Conservation (phyloP, 2,113 vertebrate species). For the Todiramphus chloris region DNA sequence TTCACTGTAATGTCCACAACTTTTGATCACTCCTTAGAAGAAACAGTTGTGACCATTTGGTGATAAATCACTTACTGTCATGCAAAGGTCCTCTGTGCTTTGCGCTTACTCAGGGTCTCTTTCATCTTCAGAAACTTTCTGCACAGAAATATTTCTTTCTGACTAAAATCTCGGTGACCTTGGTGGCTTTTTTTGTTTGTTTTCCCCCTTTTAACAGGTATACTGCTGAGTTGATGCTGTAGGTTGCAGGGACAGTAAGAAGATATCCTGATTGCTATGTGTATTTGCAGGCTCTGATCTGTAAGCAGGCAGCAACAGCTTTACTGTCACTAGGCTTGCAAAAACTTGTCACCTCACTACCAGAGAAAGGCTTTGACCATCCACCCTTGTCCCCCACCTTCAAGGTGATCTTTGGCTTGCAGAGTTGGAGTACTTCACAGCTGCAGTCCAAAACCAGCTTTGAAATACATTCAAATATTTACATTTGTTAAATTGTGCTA, state of each 20-base stretch:
- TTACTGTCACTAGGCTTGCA: conserved; percentile 61
- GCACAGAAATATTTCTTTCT: conserved; percentile 61
- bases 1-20: neutral
- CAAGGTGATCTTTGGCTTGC: conserved; percentile 50
- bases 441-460: neutral
- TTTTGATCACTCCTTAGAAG: neutral
- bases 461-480: neutral
- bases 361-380: conserved; percentile 17
- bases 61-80: conserved; percentile 46
- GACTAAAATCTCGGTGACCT: conserved; percentile 15
- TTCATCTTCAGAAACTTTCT: conserved; percentile 65
- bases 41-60: neutral
- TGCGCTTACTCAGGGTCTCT: conserved; percentile 42
- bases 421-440: conserved; percentile 22
- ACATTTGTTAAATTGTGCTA: neutral
- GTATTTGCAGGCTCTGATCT: conserved; percentile 48
- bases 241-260: conserved; percentile 3
- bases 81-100: conserved; percentile 36
- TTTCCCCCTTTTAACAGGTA: neutral
- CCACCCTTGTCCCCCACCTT: neutral
- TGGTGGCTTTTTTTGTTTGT: neutral
- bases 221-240: conserved; percentile 44
- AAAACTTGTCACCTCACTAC: conserved; percentile 52
- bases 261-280: conserved; percentile 35
- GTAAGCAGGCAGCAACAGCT: conserved; percentile 55